Evolutionary conservation across 2,888 invertebrate genomes (phyloP), one percentile per base, ranked within the genome.

Genomic region (Leptinotarsa juncta): DNA sequence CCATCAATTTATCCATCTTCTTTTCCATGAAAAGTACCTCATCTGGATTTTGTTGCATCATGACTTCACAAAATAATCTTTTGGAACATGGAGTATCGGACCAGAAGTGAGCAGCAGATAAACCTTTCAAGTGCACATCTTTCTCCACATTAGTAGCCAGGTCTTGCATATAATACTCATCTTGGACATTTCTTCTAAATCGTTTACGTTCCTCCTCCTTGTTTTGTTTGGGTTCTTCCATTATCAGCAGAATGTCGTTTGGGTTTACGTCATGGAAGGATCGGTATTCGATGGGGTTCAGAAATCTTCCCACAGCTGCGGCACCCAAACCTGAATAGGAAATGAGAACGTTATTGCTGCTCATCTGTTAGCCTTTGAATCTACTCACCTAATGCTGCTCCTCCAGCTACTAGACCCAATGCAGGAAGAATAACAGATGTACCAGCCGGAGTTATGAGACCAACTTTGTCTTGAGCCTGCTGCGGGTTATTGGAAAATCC

Each of bases 41-140:
- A 84, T 95, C 94, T 2, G 92, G 90, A 69, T 92, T 89, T 81
- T 94, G 93, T 74, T 91, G 90, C 57, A 93, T 88, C 90, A 95
- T 92, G 62, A 93, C 92, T 83, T 93, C 92, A 86, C 95, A 95
- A 88, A 95, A 94, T 79, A 94, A 91, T 82, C 90, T 91, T 85
- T 95, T 94, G 3, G 95, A 93, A 84, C 95, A 95, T 71, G 93
- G 93, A 3, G 94, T 94, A 86, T 93, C 92, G 49, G 91, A 90
- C 95, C 94, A 95, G 82, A 94, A 82, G 71, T 86, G 84, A 0
- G 87, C 83, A 20, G 85, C 82, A 18, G 85, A 79, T 49, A 86
- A 81, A 66, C 81, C 82, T 67, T 82, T 83, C 71, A 84, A 78
- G 66, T 82, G 80, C 65, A 82, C 81, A 67, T 84, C 85, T 50